Conservation (phyloP, 2,797 vertebrate genomes). For the Smutsia temminckii region DNA sequence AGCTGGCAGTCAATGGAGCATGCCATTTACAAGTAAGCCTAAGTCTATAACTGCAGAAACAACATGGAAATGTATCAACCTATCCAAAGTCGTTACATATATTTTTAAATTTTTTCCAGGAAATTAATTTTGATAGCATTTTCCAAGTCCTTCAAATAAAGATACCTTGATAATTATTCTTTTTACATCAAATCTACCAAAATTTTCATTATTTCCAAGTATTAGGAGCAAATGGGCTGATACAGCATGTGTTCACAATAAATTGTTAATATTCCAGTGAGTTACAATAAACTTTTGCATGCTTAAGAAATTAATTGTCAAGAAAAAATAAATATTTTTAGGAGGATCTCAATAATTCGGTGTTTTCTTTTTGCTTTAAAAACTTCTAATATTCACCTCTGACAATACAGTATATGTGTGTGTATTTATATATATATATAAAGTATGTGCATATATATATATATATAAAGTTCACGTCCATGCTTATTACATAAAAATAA, state of each 20-base stretch:
- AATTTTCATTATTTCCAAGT: slow-evolving; percentile 9
- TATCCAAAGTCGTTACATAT: slow-evolving; percentile 62
- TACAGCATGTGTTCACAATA: slow-evolving; percentile 53
- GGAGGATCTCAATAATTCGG: slow-evolving; percentile 60
- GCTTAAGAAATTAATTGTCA: slow-evolving; percentile 72
- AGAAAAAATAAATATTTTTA: slow-evolving; percentile 74
- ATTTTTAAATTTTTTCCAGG: slow-evolving; percentile 24
- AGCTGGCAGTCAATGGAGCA: slow-evolving; percentile 52
- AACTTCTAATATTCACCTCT: slow-evolving; percentile 77
- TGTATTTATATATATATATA: slow-evolving; percentile 53
- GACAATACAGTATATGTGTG: slow-evolving; percentile 65
- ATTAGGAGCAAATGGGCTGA: slow-evolving; percentile 62
- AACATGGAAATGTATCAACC: slow-evolving; percentile 76
- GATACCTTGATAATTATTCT: slow-evolving; percentile 51
- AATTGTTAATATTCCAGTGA: slow-evolving; percentile 60
- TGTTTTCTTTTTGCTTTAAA: slow-evolving; percentile 65
- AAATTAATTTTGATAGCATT: slow-evolving; percentile 62
- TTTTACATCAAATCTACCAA: slow-evolving; percentile 49
- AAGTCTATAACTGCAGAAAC: slow-evolving; percentile 68
- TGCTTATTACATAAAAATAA: slow-evolving; percentile 85
- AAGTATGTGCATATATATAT: slow-evolving; percentile 84
- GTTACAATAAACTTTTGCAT: slow-evolving; percentile 59
- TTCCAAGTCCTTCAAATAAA: slow-evolving; percentile 56
- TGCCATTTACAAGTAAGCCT: slow-evolving; percentile 69
- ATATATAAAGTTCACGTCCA: slow-evolving; percentile 85